Evolutionary conservation across 2,888 invertebrate genomes (phyloP), one percentile per base, ranked within the genome.

Genomic region (Fissipunctia ypsillon): DNA sequence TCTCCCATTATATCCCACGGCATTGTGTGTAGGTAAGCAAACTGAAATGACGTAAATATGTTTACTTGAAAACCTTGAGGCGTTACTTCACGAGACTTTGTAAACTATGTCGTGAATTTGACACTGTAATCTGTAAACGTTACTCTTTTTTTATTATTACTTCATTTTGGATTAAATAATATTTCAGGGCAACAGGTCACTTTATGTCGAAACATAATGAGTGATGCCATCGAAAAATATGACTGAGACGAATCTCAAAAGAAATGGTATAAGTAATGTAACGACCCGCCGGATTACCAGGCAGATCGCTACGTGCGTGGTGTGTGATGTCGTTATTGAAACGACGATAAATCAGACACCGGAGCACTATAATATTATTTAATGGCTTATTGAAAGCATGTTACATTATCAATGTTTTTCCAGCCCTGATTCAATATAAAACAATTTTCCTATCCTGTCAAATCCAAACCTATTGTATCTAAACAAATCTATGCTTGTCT

Each of bases 31-130:
- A 52, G 67, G 72, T 71, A 72, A 73, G 64, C 66, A 83, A 72
- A 69, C 68, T 41, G 69, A 69, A 68, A 61, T 69, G 60, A 73
- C 31, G 64, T 72, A 76, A 80, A 75, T 81, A 83, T 83, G 78
- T 76, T 76, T 77, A 65, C 59, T 59, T 56, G 25, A 56, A 66
- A 64, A 67, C 72, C 74, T 76, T 78, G 19, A 59, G 65, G 60
- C 60, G 68, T 70, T 59, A 54, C 19, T 64, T n/a, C 28, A 28
- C 25, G 45, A 56, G 64, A 81, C 73, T 84, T 73, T 57, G 71
- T 61, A 68, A 77, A 71, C 78, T 64, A 59, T 69, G 63, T 28
- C 43, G 22, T 67, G 63, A 72, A 61, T 66, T 61, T 66, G 57
- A 73, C 59, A 54, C 48, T 38, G 52, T 70, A 52, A 63, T 71